Evolutionary conservation across 2,797 vertebrate genomes (phyloP).

Genomic region (Zalophus californianus): DNA sequence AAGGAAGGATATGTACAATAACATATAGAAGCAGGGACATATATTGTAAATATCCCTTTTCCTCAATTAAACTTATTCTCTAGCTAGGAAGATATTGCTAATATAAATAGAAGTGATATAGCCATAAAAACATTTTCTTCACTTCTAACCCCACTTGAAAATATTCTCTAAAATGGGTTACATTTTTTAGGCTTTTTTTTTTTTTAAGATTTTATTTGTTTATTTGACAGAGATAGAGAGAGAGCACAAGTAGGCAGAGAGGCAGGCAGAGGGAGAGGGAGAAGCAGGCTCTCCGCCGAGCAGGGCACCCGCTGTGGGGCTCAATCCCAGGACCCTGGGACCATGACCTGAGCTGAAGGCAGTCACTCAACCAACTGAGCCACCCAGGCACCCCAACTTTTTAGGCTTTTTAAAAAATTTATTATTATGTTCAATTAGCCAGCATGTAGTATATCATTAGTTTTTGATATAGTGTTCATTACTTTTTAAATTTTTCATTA

Average conservation of each 20-base stretch:
- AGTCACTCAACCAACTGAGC: too few species aligned
- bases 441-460: neutral
- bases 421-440: neutral
- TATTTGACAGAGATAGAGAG: too few species aligned
- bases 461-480: too few species aligned
- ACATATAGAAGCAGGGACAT: neutral
- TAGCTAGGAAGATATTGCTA: neutral
- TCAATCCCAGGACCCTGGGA: too few species aligned
- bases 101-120: neutral
- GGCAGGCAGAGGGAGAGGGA: too few species aligned
- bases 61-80: neutral
- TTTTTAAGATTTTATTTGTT: too few species aligned
- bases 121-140: neutral
- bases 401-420: neutral
- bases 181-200: neutral
- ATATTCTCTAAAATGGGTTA: conserved; percentile 28
- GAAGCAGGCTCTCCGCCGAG: too few species aligned
- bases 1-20: neutral
- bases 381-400: neutral
- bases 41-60: neutral
- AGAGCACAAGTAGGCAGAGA: too few species aligned
- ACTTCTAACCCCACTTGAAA: conserved; percentile 1
- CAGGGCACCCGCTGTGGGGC: too few species aligned
- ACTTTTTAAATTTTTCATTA: too few species aligned
- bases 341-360: too few species aligned